phyloP scores from a whole-genome alignment of 2,888 invertebrate species.

The Sympetrum striolatum region DNA sequence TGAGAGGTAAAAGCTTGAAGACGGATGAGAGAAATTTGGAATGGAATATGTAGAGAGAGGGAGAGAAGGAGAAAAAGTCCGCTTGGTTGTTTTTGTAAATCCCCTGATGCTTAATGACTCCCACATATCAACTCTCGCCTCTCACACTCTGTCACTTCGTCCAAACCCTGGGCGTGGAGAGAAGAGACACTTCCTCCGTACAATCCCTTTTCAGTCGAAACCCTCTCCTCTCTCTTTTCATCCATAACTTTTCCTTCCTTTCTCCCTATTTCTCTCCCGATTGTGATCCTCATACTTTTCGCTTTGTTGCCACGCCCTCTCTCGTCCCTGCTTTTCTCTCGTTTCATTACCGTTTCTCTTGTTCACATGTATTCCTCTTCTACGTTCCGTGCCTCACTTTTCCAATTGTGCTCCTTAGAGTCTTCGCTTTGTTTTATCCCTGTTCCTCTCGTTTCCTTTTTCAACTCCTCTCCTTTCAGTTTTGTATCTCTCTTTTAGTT shows the following conservation, averaged over 20 bases:
- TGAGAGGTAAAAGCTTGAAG: slow-evolving; percentile 25
- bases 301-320: background rate
- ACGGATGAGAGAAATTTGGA: slow-evolving; percentile 21
- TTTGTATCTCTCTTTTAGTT: background rate
- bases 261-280: background rate
- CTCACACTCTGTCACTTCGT: slow-evolving; percentile 9
- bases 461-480: background rate
- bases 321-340: too few relatives aligned
- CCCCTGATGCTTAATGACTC: slow-evolving; percentile 43
- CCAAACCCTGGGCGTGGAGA: background rate
- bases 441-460: background rate
- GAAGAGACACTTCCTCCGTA: slow-evolving; percentile 8
- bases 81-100: slow-evolving; percentile 22
- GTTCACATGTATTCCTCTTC: background rate
- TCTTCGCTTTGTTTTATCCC: background rate
- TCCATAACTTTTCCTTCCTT: background rate
- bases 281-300: background rate
- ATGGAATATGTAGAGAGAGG: background rate
- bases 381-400: background rate
- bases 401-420: background rate
- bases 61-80: background rate
- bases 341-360: background rate
- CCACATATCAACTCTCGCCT: slow-evolving; percentile 34
- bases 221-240: background rate
- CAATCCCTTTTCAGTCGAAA: background rate